Conservation (phyloP, 2,888 invertebrate species). For the Chrysopilus asiliformis region DNA sequence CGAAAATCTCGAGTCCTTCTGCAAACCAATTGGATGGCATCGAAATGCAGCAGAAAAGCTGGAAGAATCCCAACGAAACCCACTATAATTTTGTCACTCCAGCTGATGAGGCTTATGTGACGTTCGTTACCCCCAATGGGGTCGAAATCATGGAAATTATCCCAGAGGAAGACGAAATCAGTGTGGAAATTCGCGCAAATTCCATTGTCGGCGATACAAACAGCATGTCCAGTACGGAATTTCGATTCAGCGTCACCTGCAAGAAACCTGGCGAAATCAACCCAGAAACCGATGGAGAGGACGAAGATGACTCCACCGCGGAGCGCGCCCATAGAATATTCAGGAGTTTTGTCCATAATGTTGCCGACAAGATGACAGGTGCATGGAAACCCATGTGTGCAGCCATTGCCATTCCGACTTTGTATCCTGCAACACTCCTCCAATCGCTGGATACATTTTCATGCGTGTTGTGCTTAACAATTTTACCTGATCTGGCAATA, state of each 20-base stretch:
- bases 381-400: slow-evolving; percentile 27
- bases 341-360: slow-evolving; percentile 25
- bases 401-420: slow-evolving; percentile 28
- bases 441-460: slow-evolving; percentile 32
- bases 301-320: slow-evolving; percentile 18
- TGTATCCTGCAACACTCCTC: slow-evolving; percentile 31
- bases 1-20: slow-evolving; percentile 5
- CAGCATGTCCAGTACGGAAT: slow-evolving; percentile 7
- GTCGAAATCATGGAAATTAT: slow-evolving; percentile 36
- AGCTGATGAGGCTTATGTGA: slow-evolving; percentile 20
- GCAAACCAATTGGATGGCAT: slow-evolving; percentile 31
- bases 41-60: slow-evolving; percentile 24
- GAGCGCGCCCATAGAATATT: slow-evolving; percentile 18
- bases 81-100: slow-evolving; percentile 27
- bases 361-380: slow-evolving; percentile 28
- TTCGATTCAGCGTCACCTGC: not conserved
- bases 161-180: slow-evolving; percentile 33
- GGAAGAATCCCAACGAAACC: slow-evolving; percentile 30
- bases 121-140: slow-evolving; percentile 32
- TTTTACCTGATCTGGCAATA: slow-evolving; percentile 30
- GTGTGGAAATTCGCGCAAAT: slow-evolving; percentile 31
- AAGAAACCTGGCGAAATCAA: not conserved
- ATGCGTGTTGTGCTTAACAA: slow-evolving; percentile 34
- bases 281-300: slow-evolving; percentile 15
- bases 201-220: slow-evolving; percentile 28